A percentile compares a stretch with the other conserved stretches of the same genome.
Conservation (phyloP, 2,113 vertebrate genomes). For the Diphyllodes magnificus region DNA sequence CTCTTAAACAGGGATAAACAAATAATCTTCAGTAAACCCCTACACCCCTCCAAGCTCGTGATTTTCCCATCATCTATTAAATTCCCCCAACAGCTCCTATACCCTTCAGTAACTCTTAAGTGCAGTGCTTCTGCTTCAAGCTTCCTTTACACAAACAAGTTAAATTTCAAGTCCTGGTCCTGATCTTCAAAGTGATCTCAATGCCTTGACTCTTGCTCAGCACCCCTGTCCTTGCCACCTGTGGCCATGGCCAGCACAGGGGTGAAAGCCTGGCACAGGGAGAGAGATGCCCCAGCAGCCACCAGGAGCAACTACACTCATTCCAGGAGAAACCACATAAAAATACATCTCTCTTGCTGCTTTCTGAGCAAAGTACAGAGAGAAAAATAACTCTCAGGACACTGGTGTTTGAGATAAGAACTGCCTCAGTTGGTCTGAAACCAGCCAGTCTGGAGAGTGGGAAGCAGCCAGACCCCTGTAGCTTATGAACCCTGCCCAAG, state of each 20-base stretch:
- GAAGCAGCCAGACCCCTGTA: background rate
- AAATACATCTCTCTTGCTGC: background rate
- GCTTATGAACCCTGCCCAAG: background rate
- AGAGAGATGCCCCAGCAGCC: background rate
- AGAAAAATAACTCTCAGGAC: background rate
- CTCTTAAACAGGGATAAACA: background rate
- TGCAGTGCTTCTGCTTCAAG: background rate
- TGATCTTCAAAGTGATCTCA: background rate
- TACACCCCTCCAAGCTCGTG: background rate
- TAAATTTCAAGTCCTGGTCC: background rate
- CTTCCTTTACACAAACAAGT: background rate
- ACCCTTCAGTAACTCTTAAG: background rate
- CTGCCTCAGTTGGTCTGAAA: background rate
- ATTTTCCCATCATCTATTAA: background rate
- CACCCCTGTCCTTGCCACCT: background rate
- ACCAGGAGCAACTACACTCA: background rate
- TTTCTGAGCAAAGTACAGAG: background rate
- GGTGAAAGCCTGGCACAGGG: background rate
- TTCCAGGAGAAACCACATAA: background rate
- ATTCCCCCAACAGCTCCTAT: background rate
- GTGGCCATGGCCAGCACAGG: rapidly evolving
- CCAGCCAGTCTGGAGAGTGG: background rate
- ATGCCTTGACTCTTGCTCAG: background rate
- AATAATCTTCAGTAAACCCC: background rate
- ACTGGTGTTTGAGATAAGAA: background rate